Conservation (phyloP, 1,140 invertebrate genomes). For the Sycophaga agraensis region DNA sequence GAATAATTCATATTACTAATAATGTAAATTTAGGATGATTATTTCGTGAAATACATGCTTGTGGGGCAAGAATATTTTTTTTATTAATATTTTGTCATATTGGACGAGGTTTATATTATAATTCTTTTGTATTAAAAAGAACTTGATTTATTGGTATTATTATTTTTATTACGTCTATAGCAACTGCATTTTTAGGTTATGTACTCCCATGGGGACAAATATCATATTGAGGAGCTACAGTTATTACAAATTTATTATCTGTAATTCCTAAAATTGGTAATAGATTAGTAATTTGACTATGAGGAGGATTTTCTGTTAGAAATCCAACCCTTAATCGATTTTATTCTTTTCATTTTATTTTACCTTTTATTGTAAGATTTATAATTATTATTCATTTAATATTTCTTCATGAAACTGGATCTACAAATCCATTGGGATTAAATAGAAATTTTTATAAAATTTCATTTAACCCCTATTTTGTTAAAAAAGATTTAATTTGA, state of each 20-base stretch:
- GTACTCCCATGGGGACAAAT: too few relatives aligned
- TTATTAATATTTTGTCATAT: too few relatives aligned
- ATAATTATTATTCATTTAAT: constrained; percentile 64
- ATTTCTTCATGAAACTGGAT: constrained; percentile 65
- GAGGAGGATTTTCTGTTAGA: constrained; percentile 67
- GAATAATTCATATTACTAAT: too few relatives aligned
- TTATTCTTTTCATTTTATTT: constrained; percentile 70
- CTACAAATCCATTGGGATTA: constrained; percentile 63
- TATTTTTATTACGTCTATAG: too few relatives aligned
- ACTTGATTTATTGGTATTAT: too few relatives aligned
- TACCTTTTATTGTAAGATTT: constrained; percentile 67
- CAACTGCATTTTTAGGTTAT: too few relatives aligned
- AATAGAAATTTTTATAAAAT: constrained; percentile 66
- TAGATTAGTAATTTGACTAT: constrained; percentile 66
- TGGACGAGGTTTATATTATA: too few relatives aligned
- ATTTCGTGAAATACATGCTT: too few relatives aligned
- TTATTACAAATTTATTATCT: constrained; percentile 58
- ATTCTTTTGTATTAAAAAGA: too few relatives aligned
- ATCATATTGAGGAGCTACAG: too few relatives aligned
- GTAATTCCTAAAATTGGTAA: constrained; percentile 66
- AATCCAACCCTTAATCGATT: constrained; percentile 71
- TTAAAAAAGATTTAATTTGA: constrained; percentile 60
- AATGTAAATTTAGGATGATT: too few relatives aligned
- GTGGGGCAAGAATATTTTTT: too few relatives aligned
- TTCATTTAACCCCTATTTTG: constrained; percentile 58